Evolutionary conservation across 2,797 vertebrate species (phyloP), one percentile per base, ranked within the genome.

Genomic region (Myotis vivesi): DNA sequence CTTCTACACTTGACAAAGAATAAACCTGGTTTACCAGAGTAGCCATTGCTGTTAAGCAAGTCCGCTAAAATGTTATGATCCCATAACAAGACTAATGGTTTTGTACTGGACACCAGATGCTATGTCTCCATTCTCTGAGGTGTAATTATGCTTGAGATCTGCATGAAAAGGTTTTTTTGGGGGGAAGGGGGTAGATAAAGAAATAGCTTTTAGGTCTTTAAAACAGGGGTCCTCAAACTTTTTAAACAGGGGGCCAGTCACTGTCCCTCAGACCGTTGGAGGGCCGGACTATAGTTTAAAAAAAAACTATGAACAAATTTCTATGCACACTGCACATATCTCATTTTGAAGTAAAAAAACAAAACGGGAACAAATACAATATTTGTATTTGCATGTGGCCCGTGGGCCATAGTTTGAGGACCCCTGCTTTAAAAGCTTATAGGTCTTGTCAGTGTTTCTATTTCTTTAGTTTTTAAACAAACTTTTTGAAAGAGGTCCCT

Each of bases 391-490:
- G 38, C 38, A 38, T 38, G 38, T 38, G 38, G 38, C 38, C 38
- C 38, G 38, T 1, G 38, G 38, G 38, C 38, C 38, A 1, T 38
- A 38, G 38, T 38, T 38, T 38, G 38, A 38, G 38, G 38, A 38
- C 38, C 38, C 38, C 38, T 38, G 38, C 69, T 69, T 95, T 79
- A 72, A 44, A 77, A 83, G 25, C 53, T 72, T 79, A 49, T 49
- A 23, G 17, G 16, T 84, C 94, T 85, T 94, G 53, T 73, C 81
- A 86, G 6, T 64, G 16, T 88, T 93, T 92, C 73, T 55, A 30
- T 82, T 85, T 92, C 44, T 82, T 90, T 89, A 71, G 72, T 44
- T 85, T 89, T 86, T 86, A 89, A 81, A 91, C 33, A 87, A 87
- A 76, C 16, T 73, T 76, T 92, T 95, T 95, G 64, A 84, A 93